Conservation (phyloP, 2,888 invertebrate species). For the Halictus ligatus region DNA sequence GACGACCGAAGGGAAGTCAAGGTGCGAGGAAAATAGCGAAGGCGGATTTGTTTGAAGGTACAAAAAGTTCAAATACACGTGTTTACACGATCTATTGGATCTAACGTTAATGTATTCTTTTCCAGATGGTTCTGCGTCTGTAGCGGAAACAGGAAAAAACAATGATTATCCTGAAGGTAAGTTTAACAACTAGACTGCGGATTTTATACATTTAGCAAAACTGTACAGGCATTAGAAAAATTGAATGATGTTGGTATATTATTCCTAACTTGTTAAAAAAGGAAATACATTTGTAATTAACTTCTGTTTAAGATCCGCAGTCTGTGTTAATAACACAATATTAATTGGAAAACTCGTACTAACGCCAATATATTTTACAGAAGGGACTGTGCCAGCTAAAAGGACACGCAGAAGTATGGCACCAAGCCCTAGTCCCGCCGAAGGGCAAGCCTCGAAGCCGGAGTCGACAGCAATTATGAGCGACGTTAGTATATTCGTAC, state of each 20-base stretch:
- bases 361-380: slow-evolving; percentile 63
- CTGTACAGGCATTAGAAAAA: too few species aligned
- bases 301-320: background rate
- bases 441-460: slow-evolving; percentile 83
- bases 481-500: slow-evolving; percentile 72
- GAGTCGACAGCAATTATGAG: slow-evolving; percentile 83
- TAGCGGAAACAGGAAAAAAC: slow-evolving; percentile 77
- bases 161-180: slow-evolving; percentile 81
- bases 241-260: too few species aligned
- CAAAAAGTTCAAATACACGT: background rate
- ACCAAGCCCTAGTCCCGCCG: slow-evolving; percentile 83
- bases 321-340: background rate
- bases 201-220: background rate
- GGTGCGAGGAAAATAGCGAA: slow-evolving; percentile 78
- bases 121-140: slow-evolving; percentile 75
- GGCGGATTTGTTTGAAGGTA: slow-evolving; percentile 78
- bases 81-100: slow-evolving; percentile 1
- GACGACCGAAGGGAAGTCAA: slow-evolving; percentile 74
- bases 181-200: background rate
- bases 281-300: too few species aligned
- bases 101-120: slow-evolving; percentile 46
- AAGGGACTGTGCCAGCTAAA: slow-evolving; percentile 77
- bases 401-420: slow-evolving; percentile 80
- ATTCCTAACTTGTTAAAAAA: too few species aligned
- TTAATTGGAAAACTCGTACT: background rate